A percentile compares a stretch with the other conserved stretches of the same genome.
phyloP scores from a whole-genome alignment of 2,888 invertebrate species.

The Abrostola tripartita region DNA sequence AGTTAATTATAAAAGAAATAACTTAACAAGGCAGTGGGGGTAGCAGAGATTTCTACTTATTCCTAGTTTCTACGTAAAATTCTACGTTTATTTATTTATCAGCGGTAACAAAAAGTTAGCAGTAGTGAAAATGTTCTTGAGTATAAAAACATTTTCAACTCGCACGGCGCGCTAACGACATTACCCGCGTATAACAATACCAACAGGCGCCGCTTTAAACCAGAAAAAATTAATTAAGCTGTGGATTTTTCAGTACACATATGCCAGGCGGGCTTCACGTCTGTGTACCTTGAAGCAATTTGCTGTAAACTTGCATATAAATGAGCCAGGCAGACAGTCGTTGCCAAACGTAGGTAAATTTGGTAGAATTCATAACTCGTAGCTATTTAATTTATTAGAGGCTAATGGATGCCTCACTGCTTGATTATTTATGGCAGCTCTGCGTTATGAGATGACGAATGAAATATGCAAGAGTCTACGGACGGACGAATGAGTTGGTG shows the following conservation, averaged over 20 bases:
- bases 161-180: conserved; percentile 31
- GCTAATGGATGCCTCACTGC: conserved; percentile 29
- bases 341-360: conserved; percentile 30
- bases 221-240: conserved; percentile 27
- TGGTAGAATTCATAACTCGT: conserved; percentile 39
- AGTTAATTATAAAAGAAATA: too few relatives aligned
- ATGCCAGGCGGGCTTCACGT: background rate
- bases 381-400: conserved; percentile 34
- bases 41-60: too few relatives aligned
- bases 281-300: conserved; percentile 23
- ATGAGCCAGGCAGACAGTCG: conserved; percentile 17
- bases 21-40: too few relatives aligned
- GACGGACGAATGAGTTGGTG: background rate
- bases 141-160: conserved; percentile 21
- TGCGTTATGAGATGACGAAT: conserved; percentile 37
- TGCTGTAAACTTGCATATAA: conserved; percentile 33
- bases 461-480: conserved; percentile 33
- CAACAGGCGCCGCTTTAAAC: conserved; percentile 1
- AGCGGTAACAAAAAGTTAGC: conserved; percentile 13
- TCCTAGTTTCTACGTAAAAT: background rate
- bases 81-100: conserved; percentile 19
- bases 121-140: too few relatives aligned
- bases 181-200: conserved; percentile 29
- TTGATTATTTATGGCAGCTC: conserved; percentile 39
- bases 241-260: conserved; percentile 25